A percentile compares a stretch with the other conserved stretches of the same genome.
Conservation (phyloP, 2,797 vertebrate genomes). For the Pseudocheirus occidentalis region DNA sequence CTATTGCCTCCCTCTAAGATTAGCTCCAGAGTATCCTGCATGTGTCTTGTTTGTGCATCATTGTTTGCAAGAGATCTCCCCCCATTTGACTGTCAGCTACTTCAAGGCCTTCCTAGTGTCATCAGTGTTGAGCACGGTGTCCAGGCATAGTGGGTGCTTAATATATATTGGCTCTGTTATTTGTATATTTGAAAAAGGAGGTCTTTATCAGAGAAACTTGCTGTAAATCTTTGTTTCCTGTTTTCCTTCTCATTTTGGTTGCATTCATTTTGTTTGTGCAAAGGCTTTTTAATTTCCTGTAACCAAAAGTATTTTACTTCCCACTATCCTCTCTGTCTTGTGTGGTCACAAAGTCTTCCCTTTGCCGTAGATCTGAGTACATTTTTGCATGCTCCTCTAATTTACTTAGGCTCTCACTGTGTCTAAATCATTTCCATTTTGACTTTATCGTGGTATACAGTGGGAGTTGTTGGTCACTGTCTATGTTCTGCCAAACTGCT, state of each 20-base stretch:
- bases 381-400: neutral
- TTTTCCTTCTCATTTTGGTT: neutral
- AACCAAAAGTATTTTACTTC: no score
- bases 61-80: neutral
- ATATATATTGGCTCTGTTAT: neutral
- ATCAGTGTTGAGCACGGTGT: neutral
- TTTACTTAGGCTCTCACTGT: neutral
- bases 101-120: neutral
- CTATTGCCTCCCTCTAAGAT: neutral
- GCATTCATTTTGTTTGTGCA: no score
- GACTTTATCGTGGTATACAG: neutral
- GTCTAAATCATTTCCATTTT: neutral
- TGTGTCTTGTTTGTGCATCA: neutral
- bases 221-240: no score
- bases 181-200: neutral
- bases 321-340: no score
- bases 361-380: no score
- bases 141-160: neutral
- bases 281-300: no score
- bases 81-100: no score
- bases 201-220: neutral
- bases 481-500: neutral
- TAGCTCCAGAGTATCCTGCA: neutral
- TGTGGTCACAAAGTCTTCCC: neutral
- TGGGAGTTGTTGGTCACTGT: neutral